Base-by-base conservation (phyloP, 2,797 vertebrate genomes). In the Acanthurus lineatus region DNA sequence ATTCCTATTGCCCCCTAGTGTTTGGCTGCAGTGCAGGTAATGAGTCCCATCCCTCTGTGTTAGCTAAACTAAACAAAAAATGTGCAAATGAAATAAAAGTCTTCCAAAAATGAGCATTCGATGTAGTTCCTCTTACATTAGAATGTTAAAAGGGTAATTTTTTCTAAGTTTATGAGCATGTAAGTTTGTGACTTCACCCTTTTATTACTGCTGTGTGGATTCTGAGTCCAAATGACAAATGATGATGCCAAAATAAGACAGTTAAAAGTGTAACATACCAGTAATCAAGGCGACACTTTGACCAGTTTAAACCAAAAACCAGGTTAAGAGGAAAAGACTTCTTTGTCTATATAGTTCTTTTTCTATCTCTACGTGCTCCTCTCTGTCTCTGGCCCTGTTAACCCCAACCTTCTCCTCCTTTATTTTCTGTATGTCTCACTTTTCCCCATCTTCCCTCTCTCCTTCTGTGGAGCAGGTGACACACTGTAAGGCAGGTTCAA, bases 381-480 rank as follows among this genome's bases (percentile, higher is more conserved):
- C 40, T 28, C 20, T 15, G n/a, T 47, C 49, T 35, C 45, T 35
- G 32, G 14, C 45, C 14, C 2, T 22, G 7, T 53, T n/a, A 32
- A 51, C 11, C 40, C 32, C 3, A 14, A 15, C 9, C 15, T 15
- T 22, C 20, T n/a, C 2, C 25, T 49, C 6, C 5, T n/a, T 16
- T 16, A 22, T 32, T 54, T 15, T 51, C 25, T 35, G 4, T 7
- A 40, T 57, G 59, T 53, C 62, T 70, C 62, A 45, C 42, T 35
- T 54, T 63, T 20, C 48, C 70, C 54, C 64, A 3, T n/a, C 58
- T 15, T 8, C 51, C 44, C 35, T 48, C 44, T 62, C 49, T 28
- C 25, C 15, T 22, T 48, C 28, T n/a, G 9, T 77, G 87, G 68
- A 86, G 78, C 81, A 82, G 87, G 84, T 90, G 86, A 88, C 86